phyloP scores from a whole-genome alignment of 2,888 invertebrate species.

The Drosophila ustulata region DNA sequence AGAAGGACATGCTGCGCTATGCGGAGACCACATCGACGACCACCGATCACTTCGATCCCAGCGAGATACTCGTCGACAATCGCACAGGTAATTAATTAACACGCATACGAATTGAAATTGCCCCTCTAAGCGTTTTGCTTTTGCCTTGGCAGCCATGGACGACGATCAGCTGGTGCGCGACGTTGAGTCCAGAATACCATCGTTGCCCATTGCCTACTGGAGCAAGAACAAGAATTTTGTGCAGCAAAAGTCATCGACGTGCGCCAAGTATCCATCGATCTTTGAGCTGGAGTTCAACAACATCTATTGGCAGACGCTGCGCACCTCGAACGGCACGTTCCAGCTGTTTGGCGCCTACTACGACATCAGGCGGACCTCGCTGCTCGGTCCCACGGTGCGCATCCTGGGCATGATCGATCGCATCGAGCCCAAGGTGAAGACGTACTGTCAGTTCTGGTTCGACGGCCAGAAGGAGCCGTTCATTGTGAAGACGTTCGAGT shows the following conservation, averaged over 20 bases:
- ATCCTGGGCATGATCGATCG: slow-evolving; percentile 95
- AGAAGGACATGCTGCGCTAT: slow-evolving; percentile 83
- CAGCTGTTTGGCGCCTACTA: slow-evolving; percentile 96
- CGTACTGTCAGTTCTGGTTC: slow-evolving; percentile 96
- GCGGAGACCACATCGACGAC: slow-evolving; percentile 85
- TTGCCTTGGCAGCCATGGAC: slow-evolving; percentile 81
- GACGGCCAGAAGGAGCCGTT: slow-evolving; percentile 93
- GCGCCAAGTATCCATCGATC: slow-evolving; percentile 94
- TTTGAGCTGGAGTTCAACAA: slow-evolving; percentile 97
- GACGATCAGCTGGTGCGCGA: slow-evolving; percentile 92
- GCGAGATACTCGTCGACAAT: slow-evolving; percentile 85
- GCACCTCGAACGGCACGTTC: slow-evolving; percentile 94
- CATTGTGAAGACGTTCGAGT: slow-evolving; percentile 93
- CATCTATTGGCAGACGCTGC: slow-evolving; percentile 95
- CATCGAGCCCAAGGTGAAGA: slow-evolving; percentile 92
- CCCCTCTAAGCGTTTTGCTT: too few relatives aligned
- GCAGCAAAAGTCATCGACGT: slow-evolving; percentile 88
- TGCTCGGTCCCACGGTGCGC: slow-evolving; percentile 93
- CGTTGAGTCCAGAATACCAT: slow-evolving; percentile 92
- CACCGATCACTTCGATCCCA: slow-evolving; percentile 84
- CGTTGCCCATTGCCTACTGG: slow-evolving; percentile 94
- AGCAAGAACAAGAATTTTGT: slow-evolving; percentile 90
- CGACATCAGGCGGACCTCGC: slow-evolving; percentile 91
- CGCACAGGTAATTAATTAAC: slow-evolving; percentile 82
- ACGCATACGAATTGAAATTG: too few relatives aligned